Conservation (phyloP, 2,888 invertebrate genomes). For the Mellilla xanthometata region DNA sequence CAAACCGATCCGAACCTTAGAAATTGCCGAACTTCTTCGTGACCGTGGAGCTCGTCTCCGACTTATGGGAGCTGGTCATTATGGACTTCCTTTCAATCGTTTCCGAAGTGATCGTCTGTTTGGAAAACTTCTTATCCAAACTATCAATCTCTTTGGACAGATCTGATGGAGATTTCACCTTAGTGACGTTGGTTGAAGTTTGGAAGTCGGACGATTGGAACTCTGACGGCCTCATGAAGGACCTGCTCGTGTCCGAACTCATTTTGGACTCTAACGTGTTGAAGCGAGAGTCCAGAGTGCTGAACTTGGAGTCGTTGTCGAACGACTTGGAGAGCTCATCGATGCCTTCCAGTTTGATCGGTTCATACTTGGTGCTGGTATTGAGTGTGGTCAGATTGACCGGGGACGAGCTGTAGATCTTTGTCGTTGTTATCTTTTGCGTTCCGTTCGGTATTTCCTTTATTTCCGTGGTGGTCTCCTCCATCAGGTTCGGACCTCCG, state of each 20-base stretch:
- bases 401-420: slow-evolving; percentile 81
- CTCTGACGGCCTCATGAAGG: slow-evolving; percentile 78
- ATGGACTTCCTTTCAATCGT: slow-evolving; percentile 87
- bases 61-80: slow-evolving; percentile 84
- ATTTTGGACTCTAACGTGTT: slow-evolving; percentile 72
- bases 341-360: slow-evolving; percentile 72
- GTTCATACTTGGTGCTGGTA: slow-evolving; percentile 75
- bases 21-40: slow-evolving; percentile 81
- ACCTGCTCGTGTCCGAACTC: slow-evolving; percentile 73
- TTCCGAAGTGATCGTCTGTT: slow-evolving; percentile 86
- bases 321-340: slow-evolving; percentile 78
- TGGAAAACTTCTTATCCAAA: slow-evolving; percentile 85
- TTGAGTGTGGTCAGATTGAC: slow-evolving; percentile 66
- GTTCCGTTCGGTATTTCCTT: slow-evolving; percentile 81
- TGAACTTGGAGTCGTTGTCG: slow-evolving; percentile 76
- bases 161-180: slow-evolving; percentile 64
- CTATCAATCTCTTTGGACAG: slow-evolving; percentile 77
- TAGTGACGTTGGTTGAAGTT: slow-evolving; percentile 48
- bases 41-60: slow-evolving; percentile 80
- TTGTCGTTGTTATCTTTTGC: slow-evolving; percentile 80
- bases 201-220: slow-evolving; percentile 69
- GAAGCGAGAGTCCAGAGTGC: slow-evolving; percentile 72
- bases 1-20: slow-evolving; percentile 47
- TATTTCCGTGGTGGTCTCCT: slow-evolving; percentile 77
- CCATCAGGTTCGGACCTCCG: slow-evolving; percentile 72